phyloP scores from a whole-genome alignment of 1,140 invertebrate species.

The Lamellibrachia luymesi region DNA sequence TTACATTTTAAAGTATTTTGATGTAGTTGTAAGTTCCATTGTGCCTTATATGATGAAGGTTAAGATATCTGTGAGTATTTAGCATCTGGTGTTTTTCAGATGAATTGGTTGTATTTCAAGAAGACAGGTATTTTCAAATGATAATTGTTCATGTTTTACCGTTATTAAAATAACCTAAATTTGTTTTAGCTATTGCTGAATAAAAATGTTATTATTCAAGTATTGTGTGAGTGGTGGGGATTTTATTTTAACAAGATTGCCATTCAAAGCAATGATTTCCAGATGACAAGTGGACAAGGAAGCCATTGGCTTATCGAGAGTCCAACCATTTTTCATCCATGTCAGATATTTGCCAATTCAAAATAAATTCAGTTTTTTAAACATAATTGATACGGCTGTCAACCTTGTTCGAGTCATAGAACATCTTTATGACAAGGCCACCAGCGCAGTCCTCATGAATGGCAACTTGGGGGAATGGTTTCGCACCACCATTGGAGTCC shows the following conservation, averaged over 20 bases:
- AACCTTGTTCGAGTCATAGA: too few species aligned
- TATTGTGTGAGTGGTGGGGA: not conserved
- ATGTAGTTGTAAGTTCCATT: not conserved
- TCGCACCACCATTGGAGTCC: too few species aligned
- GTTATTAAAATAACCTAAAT: conserved; percentile 5
- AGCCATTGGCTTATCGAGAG: too few species aligned
- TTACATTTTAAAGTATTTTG: not conserved
- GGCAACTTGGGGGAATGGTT: too few species aligned
- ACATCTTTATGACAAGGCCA: too few species aligned
- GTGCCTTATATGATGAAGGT: not conserved
- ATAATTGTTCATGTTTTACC: not conserved
- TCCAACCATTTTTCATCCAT: too few species aligned
- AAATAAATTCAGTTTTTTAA: not conserved
- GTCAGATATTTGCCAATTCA: not conserved
- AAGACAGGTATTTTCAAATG: not conserved
- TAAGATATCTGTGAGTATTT: not conserved
- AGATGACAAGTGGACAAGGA: too few species aligned
- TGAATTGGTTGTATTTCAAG: not conserved
- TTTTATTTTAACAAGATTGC: not conserved
- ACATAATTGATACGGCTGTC: not conserved
- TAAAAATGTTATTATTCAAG: not conserved
- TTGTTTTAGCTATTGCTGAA: not conserved
- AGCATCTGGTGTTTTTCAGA: not conserved
- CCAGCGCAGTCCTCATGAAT: too few species aligned
- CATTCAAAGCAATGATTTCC: too few species aligned